Base-by-base conservation (phyloP, 2,113 vertebrate species). In the Dascyllus trimaculatus region DNA sequence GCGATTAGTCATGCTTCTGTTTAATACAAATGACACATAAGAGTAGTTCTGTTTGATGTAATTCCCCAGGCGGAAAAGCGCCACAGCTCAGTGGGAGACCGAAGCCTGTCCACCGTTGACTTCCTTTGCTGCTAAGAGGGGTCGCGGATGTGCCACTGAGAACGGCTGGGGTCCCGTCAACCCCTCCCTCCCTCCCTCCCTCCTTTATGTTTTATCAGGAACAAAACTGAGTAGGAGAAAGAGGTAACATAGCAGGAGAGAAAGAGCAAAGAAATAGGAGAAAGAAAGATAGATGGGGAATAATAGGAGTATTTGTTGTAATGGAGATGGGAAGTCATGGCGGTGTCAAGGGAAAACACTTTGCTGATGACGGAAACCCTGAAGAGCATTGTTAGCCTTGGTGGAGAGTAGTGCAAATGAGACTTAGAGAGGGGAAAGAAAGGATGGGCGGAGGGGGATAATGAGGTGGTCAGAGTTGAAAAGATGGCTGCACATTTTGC, bases 381-480 rank as follows among this genome's bases (percentile, higher is more conserved):
- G 79, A 78, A 32, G 56, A 43, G 63, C 61, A 74, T 76, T 71
- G 81, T 90, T 74, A 71, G 82, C 43, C 21, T 29, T 26, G 56
- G 57, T 74, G 69, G 61, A 60, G 67, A 78, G 69, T 45, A 1
- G 45, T 62, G 62, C 65, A 80, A 80, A 78, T 71, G 64, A 81
- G 75, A 73, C 77, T 69, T 32, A 14, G 59, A 13, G 24, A 32
- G 25, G 40, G 40, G 40, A 35, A 10, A 26, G 35, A 59, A 58
- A 19, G 51, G 43, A 59, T 54, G 21, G 14, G 21, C 0, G 19
- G n/a, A 54, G 35, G 46, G 56, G 32, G 61, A 81, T 82, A 83
- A 86, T 84, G 82, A 84, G 84, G 17, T 70, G 71, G 80, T 84
- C 69, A 71, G 78, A 78, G 71, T 70, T 81, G 70, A 81, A 77